Evolutionary conservation across 2,797 vertebrate genomes (phyloP).

Genomic region (Halcyon smyrnensis): DNA sequence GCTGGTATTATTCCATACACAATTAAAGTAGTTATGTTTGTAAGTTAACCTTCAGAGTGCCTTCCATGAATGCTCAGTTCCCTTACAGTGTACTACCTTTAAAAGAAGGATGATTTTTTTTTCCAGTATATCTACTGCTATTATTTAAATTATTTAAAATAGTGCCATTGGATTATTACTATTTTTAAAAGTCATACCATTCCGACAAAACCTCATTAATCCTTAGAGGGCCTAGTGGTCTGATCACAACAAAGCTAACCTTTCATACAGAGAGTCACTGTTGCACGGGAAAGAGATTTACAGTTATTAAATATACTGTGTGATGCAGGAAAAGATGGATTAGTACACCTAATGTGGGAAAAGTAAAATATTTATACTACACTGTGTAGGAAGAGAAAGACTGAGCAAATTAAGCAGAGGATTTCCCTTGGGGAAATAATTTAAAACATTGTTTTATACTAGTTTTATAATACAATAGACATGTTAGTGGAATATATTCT

Average conservation of each 20-base stretch:
- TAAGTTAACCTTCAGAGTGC: neutral
- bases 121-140: neutral
- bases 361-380: neutral
- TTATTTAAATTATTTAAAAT: neutral
- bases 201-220: neutral
- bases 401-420: neutral
- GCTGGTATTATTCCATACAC: neutral
- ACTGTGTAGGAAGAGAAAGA: neutral
- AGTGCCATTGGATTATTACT: neutral
- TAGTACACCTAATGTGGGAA: neutral
- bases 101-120: neutral
- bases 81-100: neutral
- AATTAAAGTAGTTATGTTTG: neutral
- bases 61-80: neutral
- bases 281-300: neutral
- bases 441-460: neutral
- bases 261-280: neutral
- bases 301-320: neutral
- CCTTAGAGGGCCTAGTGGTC: neutral
- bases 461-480: neutral
- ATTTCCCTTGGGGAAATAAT: neutral
- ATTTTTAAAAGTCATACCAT: neutral
- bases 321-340: neutral
- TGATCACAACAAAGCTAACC: neutral
- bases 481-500: neutral